These are phyloP conservation scores for Goniozus legneri DNA, from an alignment of 1,140 invertebrate genomes.

Conservation along the genomic window DNA sequence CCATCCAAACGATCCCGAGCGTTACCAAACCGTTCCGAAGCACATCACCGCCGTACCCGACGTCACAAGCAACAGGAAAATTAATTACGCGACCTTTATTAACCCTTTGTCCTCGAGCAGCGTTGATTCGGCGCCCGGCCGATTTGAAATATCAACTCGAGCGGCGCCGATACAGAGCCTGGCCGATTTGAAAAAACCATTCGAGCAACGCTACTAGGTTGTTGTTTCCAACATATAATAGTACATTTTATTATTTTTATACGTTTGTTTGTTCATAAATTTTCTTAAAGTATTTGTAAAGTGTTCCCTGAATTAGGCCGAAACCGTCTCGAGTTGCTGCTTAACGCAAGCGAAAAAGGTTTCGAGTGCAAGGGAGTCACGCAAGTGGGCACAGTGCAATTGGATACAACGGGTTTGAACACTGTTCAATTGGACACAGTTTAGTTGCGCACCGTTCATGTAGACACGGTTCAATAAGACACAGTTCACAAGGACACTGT, in stretches of 20 bases:
- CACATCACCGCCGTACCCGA: too few species aligned
- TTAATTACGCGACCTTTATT: too few species aligned
- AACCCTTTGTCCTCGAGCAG: conserved; percentile 14
- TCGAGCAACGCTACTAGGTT: conserved; percentile 4
- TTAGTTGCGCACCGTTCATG: too few species aligned
- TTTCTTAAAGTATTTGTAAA: conserved; percentile 13
- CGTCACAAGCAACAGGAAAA: too few species aligned
- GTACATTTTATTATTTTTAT: conserved; percentile 9
- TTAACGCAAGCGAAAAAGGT: conserved; percentile 8
- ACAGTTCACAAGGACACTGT: too few species aligned
- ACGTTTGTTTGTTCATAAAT: conserved; percentile 13
- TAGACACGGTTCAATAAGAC: too few species aligned
- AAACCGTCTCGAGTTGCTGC: conserved; percentile 12
- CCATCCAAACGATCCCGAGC: too few species aligned
- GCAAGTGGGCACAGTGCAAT: too few species aligned
- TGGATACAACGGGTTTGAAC: too few species aligned
- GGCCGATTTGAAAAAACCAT: neutral
- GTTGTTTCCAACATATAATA: too few species aligned
- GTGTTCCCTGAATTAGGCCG: conserved; percentile 2
- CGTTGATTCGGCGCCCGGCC: conserved; percentile 8
- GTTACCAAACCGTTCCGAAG: too few species aligned
- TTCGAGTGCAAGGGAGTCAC: conserved; percentile 2
- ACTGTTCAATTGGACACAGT: too few species aligned
- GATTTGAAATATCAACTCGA: conserved; percentile 14
- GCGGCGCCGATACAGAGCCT: conserved; percentile 3